phyloP scores from a whole-genome alignment of 1,140 invertebrate genomes.

The Drosophila melanica region DNA sequence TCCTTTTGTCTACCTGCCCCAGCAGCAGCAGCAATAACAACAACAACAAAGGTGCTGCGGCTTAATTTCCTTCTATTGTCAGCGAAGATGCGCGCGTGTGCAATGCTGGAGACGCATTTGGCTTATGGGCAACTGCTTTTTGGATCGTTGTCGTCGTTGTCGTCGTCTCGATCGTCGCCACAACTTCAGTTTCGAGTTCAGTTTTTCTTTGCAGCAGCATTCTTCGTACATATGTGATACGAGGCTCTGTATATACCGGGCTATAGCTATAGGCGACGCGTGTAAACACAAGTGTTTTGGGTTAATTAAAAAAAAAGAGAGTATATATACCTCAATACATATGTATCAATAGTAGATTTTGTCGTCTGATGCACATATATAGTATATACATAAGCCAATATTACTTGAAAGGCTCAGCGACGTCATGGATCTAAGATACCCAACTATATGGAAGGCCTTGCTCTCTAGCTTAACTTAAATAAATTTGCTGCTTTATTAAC shows the following conservation, averaged over 20 bases:
- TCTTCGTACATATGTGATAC: conserved; percentile 54
- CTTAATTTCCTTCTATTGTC: conserved; percentile 76
- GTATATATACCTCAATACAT: conserved; percentile 29
- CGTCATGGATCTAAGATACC: conserved; percentile 12
- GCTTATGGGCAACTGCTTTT: conserved; percentile 43
- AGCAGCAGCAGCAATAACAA: conserved; percentile 14
- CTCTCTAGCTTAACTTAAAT: neutral
- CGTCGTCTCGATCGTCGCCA: conserved; percentile 49
- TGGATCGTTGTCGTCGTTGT: conserved; percentile 50
- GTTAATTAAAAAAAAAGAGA: conserved; percentile 75
- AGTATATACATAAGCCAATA: neutral
- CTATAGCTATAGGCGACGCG: conserved; percentile 49
- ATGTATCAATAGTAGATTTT: conserved; percentile 28
- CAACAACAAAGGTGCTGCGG: conserved; percentile 31
- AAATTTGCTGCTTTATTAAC: conserved; percentile 17
- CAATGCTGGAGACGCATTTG: conserved; percentile 65
- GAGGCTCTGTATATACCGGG: conserved; percentile 27
- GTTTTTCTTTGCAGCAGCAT: conserved; percentile 69
- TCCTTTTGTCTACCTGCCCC: conserved; percentile 56
- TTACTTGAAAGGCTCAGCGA: neutral
- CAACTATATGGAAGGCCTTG: neutral
- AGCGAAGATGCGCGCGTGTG: conserved; percentile 64
- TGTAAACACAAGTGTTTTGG: conserved; percentile 81
- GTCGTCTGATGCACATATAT: neutral
- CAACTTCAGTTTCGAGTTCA: conserved; percentile 79